Evolutionary conservation across 1,140 invertebrate species (phyloP).

Genomic region (Drosophila insularis): DNA sequence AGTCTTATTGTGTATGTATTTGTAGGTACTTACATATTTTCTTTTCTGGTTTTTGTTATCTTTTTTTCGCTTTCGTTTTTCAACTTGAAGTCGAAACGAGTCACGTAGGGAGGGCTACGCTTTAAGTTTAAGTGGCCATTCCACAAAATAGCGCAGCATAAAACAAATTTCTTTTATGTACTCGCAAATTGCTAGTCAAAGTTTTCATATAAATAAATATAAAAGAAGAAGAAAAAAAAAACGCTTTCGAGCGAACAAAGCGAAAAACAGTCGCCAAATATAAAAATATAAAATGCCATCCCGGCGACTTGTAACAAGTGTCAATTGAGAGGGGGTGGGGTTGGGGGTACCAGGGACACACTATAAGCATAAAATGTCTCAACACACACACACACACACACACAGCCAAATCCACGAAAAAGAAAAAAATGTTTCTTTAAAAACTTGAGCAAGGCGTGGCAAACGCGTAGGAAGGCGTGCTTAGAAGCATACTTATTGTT

Average conservation of each 20-base stretch:
- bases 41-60: constrained; percentile 46
- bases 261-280: constrained; percentile 35
- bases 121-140: constrained; percentile 78
- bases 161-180: constrained; percentile 80
- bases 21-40: constrained; percentile 9
- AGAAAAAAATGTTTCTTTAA: constrained; percentile 56
- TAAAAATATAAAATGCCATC: constrained; percentile 64
- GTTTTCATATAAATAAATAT: constrained; percentile 80
- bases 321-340: constrained; percentile 49
- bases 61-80: constrained; percentile 54
- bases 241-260: constrained; percentile 55
- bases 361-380: constrained; percentile 74
- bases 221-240: constrained; percentile 26
- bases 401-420: neutral
- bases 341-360: constrained; percentile 9
- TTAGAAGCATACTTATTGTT: constrained; percentile 53
- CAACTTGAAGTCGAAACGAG: constrained; percentile 37
- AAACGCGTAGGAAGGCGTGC: constrained; percentile 51
- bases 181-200: constrained; percentile 75
- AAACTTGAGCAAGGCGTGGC: constrained; percentile 66
- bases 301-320: constrained; percentile 69
- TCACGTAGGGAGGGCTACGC: constrained; percentile 30
- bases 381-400: constrained; percentile 28
- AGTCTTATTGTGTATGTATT: constrained; percentile 3
- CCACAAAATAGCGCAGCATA: constrained; percentile 74